Percentiles rank a stretch among this genome's conserved stretches.
Evolutionary conservation across 2,888 invertebrate species (phyloP).

Genomic region (Dicycla oo): DNA sequence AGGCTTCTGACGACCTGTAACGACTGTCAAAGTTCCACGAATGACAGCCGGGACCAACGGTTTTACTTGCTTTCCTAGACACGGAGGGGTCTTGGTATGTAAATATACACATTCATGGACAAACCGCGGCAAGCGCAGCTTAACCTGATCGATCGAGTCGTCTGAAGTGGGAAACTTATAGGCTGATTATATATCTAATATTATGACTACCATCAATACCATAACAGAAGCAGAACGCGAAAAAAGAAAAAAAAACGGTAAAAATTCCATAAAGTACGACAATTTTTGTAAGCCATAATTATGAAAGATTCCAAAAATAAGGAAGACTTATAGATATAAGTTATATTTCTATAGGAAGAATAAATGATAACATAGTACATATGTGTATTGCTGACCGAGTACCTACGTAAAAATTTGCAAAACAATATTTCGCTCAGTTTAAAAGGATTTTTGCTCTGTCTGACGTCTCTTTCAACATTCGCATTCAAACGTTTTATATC

Average conservation of each 20-base stretch:
- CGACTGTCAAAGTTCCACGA: no score
- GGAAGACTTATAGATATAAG: no score
- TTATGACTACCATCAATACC: no score
- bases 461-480: neutral
- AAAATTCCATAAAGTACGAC: neutral
- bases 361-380: neutral
- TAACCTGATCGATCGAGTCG: no score
- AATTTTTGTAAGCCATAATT: neutral
- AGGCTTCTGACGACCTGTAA: no score
- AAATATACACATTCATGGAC: no score
- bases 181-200: neutral
- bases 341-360: neutral
- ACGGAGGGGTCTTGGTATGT: no score
- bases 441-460: neutral
- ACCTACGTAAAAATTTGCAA: neutral
- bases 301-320: neutral
- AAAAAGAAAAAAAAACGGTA: neutral
- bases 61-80: no score
- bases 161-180: no score
- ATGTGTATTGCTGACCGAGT: neutral
- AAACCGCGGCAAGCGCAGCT: no score
- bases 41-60: no score
- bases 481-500: slow-evolving; percentile 9
- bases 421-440: neutral
- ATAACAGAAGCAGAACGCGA: neutral